phyloP scores from a whole-genome alignment of 2,797 vertebrate genomes.

The Lateolabrax maculatus region DNA sequence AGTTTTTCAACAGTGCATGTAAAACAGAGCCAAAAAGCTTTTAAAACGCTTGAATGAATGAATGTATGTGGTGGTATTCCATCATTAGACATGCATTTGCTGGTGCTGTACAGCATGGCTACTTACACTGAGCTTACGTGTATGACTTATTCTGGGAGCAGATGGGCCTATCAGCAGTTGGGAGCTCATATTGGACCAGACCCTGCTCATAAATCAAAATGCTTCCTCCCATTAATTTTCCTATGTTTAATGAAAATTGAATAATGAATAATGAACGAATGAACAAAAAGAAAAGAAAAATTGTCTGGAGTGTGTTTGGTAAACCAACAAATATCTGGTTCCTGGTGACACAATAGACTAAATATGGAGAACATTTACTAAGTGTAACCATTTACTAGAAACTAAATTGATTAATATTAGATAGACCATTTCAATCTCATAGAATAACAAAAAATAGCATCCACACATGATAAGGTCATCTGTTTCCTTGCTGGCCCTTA shows the following conservation, averaged over 20 bases:
- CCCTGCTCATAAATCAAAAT: slow-evolving; percentile 59
- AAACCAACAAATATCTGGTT: slow-evolving; percentile 1
- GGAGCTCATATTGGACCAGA: slow-evolving; percentile 42
- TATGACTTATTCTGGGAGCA: slow-evolving; percentile 54
- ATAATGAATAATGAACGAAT: slow-evolving; percentile 50
- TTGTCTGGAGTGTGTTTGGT: slow-evolving; percentile 7
- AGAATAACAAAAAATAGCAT: slow-evolving; percentile 28
- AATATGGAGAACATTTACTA: slow-evolving; percentile 15
- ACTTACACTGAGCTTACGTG: slow-evolving; percentile 35
- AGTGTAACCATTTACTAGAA: slow-evolving; percentile 16
- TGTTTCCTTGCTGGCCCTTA: slow-evolving; percentile 60
- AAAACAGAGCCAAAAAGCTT: slow-evolving; percentile 10
- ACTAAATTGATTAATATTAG: slow-evolving; percentile 1
- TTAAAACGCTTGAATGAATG: slow-evolving; percentile 6
- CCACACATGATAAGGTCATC: slow-evolving; percentile 44
- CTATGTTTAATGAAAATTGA: slow-evolving; percentile 35
- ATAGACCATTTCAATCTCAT: slow-evolving; percentile 2
- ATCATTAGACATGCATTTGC: slow-evolving; percentile 23
- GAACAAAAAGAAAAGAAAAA: slow-evolving; percentile 19
- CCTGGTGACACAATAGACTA: background rate
- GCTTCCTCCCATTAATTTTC: slow-evolving; percentile 42
- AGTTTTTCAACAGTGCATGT: slow-evolving; percentile 24
- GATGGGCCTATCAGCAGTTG: slow-evolving; percentile 47
- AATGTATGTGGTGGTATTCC: background rate
- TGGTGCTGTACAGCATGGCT: slow-evolving; percentile 22